Evolutionary conservation across 2,113 vertebrate species (phyloP).

Genomic region (Myotis davidii): DNA sequence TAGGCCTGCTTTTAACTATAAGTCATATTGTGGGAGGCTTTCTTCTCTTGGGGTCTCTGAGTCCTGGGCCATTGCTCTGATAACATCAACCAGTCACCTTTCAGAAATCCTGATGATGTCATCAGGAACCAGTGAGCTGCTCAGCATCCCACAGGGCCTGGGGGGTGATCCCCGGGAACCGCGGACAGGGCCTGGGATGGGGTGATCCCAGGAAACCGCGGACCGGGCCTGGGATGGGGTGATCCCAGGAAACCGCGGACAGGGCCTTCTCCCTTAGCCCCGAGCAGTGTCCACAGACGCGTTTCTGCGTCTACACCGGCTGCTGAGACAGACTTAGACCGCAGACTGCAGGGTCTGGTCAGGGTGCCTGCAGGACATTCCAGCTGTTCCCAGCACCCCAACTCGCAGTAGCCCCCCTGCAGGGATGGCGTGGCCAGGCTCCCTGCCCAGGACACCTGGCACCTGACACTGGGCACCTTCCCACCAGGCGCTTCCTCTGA

Average conservation of each 20-base stretch:
- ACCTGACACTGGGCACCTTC: neutral
- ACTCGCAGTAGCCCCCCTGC: rapidly evolving
- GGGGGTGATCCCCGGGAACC: neutral
- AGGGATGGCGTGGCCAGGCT: neutral
- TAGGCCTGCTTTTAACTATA: neutral
- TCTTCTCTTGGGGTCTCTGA: neutral
- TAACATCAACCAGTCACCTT: neutral
- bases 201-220: neutral
- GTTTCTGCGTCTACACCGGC: neutral
- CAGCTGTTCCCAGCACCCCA: neutral
- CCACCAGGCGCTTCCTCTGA: neutral
- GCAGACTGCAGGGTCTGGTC: neutral
- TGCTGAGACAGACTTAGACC: neutral
- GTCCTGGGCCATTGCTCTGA: neutral
- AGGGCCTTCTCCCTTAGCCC: neutral
- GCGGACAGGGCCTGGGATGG: neutral
- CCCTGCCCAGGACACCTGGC: neutral
- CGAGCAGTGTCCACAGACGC: neutral
- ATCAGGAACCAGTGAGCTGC: slow-evolving; percentile 15
- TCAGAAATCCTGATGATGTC: neutral
- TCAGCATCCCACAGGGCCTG: neutral
- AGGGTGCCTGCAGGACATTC: neutral
- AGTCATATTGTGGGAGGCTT: neutral
- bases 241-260: neutral
- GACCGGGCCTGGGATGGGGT: neutral